Evolutionary conservation across 2,888 invertebrate genomes (phyloP), one percentile per base, ranked within the genome.

Genomic region (Melanostoma mellinum): DNA sequence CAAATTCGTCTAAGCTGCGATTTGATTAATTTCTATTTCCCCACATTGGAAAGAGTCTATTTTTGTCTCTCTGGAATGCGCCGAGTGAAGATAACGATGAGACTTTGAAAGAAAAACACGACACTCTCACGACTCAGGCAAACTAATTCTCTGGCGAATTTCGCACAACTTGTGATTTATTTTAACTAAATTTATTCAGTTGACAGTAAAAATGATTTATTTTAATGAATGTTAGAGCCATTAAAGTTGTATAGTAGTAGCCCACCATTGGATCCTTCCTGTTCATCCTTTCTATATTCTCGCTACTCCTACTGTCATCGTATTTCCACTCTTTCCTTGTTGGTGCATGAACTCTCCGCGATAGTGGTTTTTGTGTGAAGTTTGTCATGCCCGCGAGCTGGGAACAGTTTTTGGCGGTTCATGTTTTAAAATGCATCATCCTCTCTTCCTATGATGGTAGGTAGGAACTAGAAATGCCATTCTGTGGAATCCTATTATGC

Each of bases 131-230:
- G 50, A 84, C 79, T 75, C 61, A 55, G 67, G 38, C 52, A 56
- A 84, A 84, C 84, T 84, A 84, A 84, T 84, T 84, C 74, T 33
- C 79, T 46, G 63, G 78, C 60, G 78, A 74, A 55, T 74, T 75
- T 75, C 55, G 60, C 67, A 44, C 56, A 75, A 78, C 84, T 75
- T 67, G 48, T 84, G 84, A 84, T 84, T 84, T 84, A 84, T 84
- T 84, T 65, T 63, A 69, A 42, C 44, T 53, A 52, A 84, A 84
- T 84, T 79, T 84, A 85, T 85, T 85, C 72, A 68, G 76, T 72
- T 80, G 85, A 85, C 85, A 85, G 85, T 85, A 68, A 75, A 85
- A 85, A 76, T 85, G 85, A 85, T 85, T 85, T 85, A 85, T 85
- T 85, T 85, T 85, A 85, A 85, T 85, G 85, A 85, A 85, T 85